These are phyloP conservation scores for Myopa testacea DNA, from an alignment of 2,888 invertebrate species.

Conservation along the genomic window DNA sequence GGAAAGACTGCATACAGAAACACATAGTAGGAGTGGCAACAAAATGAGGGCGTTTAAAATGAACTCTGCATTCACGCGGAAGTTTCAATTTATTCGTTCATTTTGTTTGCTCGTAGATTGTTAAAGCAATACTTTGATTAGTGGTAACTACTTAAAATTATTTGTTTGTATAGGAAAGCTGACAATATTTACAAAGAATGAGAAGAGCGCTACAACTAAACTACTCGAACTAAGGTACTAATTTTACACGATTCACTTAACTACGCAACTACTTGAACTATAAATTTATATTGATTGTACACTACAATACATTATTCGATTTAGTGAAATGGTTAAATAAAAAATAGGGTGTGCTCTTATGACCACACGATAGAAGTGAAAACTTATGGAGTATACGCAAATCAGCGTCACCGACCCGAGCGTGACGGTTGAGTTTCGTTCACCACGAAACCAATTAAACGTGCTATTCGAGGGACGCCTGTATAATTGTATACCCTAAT, in stretches of 20 bases:
- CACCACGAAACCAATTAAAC: no score
- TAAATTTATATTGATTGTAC: not conserved
- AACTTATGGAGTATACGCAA: no score
- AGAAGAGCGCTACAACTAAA: constrained; percentile 2
- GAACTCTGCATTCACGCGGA: no score
- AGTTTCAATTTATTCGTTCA: constrained; percentile 23
- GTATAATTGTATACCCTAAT: no score
- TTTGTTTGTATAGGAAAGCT: constrained; percentile 31
- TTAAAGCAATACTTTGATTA: constrained; percentile 43
- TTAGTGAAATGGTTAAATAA: no score
- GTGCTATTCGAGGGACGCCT: no score
- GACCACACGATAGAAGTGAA: no score
- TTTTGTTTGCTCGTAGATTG: constrained; percentile 42
- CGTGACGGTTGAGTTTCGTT: no score
- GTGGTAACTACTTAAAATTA: constrained; percentile 48
- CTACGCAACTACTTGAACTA: not conserved
- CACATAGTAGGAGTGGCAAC: constrained; percentile 47
- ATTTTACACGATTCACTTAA: not conserved
- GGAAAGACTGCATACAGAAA: constrained; percentile 68
- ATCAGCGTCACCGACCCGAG: no score
- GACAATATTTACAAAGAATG: constrained; percentile 25
- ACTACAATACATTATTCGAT: no score
- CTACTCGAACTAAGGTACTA: not conserved
- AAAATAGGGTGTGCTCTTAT: no score
- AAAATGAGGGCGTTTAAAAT: constrained; percentile 44